Conservation (phyloP, 2,888 invertebrate genomes). For the Limnephilus marmoratus region DNA sequence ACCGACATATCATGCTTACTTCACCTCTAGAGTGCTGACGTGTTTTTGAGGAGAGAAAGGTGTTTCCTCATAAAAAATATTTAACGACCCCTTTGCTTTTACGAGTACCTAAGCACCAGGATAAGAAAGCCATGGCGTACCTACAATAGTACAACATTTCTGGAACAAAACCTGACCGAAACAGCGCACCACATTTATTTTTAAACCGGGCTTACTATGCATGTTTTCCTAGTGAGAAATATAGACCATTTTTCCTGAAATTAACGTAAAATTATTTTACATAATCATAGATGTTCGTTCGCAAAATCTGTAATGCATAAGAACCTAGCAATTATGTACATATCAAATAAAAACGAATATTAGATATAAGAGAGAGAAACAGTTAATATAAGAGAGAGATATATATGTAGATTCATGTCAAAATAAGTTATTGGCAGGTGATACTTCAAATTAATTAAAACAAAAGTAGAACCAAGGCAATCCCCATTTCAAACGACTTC, state of each 20-base stretch:
- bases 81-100: background rate
- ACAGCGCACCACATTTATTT: background rate
- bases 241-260: background rate
- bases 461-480: too few species aligned
- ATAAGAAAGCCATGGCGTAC: background rate
- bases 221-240: background rate
- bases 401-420: too few species aligned
- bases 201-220: background rate
- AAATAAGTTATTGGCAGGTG: too few species aligned
- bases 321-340: too few species aligned
- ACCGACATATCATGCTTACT: background rate
- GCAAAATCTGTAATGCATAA: too few species aligned
- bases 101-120: background rate
- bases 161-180: background rate
- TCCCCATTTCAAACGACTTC: too few species aligned
- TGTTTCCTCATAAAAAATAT: background rate
- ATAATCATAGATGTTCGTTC: too few species aligned
- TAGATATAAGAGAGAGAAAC: too few species aligned
- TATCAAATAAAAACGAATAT: too few species aligned
- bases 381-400: too few species aligned
- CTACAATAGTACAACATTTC: background rate
- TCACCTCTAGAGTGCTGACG: background rate
- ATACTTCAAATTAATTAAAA: too few species aligned
- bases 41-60: background rate
- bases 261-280: too few species aligned